Evolutionary conservation across 2,888 invertebrate genomes (phyloP).

Genomic region (Dinocampus coccinellae): DNA sequence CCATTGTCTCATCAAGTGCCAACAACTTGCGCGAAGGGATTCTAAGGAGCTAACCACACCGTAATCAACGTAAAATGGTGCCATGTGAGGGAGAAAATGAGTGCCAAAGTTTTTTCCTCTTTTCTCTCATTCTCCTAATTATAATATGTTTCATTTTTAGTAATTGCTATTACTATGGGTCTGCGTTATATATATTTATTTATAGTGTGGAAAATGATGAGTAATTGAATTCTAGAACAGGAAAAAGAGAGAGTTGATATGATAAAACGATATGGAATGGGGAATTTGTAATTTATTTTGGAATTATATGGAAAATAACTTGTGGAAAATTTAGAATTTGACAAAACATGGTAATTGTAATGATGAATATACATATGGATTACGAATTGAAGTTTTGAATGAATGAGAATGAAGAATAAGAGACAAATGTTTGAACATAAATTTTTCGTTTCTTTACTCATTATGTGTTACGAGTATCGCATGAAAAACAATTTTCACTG

Average conservation of each 20-base stretch:
- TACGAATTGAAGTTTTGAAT: no score
- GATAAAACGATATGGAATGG: no score
- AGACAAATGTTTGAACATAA: not conserved
- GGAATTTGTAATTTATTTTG: no score
- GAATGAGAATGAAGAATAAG: not conserved
- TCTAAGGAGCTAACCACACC: constrained; percentile 64
- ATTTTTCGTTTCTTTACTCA: not conserved
- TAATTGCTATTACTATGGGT: not conserved
- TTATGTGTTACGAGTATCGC: constrained; percentile 24
- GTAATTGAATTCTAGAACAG: no score
- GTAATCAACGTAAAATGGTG: constrained; percentile 67
- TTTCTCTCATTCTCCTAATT: not conserved
- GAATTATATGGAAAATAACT: no score
- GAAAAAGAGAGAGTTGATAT: no score
- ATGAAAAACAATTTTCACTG: not conserved
- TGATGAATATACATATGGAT: no score
- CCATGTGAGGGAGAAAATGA: constrained; percentile 49
- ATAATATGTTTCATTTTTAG: not conserved
- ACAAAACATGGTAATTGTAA: no score
- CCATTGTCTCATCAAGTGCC: constrained; percentile 43
- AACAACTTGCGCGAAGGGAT: constrained; percentile 45
- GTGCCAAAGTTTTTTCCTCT: constrained; percentile 10
- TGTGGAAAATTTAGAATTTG: no score
- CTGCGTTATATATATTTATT: not conserved
- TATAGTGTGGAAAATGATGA: no score